A percentile compares a stretch with the other conserved stretches of the same genome.
These are phyloP conservation scores for Chrysina gloriosa DNA, from an alignment of 2,888 invertebrate genomes.

Conservation along the genomic window DNA sequence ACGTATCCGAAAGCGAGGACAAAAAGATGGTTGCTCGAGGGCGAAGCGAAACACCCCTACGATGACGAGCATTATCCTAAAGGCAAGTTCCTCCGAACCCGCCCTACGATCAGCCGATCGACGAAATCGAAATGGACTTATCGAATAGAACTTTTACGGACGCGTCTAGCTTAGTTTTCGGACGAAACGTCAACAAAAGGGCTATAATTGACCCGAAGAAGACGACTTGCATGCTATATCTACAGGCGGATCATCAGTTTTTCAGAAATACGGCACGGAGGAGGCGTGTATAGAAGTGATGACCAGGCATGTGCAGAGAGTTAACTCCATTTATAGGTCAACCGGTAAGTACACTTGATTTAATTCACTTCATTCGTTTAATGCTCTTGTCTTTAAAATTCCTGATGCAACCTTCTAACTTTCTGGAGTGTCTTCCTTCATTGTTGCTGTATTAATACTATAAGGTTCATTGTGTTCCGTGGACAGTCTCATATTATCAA, in stretches of 20 bases:
- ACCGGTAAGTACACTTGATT: conserved; percentile 72
- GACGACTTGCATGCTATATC: conserved; percentile 93
- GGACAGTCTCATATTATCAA: no score
- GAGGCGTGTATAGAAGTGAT: conserved; percentile 96
- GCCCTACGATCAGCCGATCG: conserved; percentile 61
- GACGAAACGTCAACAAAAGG: conserved; percentile 72
- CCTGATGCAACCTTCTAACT: no score
- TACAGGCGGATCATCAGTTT: conserved; percentile 97
- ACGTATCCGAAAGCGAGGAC: conserved; percentile 60
- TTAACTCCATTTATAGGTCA: conserved; percentile 87
- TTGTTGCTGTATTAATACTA: no score
- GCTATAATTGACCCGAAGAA: conserved; percentile 86
- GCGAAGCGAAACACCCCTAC: conserved; percentile 66
- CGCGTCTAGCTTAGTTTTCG: conserved; percentile 66
- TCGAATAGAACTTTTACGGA: conserved; percentile 57
- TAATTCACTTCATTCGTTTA: no score
- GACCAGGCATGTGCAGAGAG: conserved; percentile 93
- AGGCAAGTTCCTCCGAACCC: conserved; percentile 66
- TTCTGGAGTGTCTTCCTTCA: no score
- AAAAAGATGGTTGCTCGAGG: conserved; percentile 78
- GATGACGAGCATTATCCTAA: conserved; percentile 65
- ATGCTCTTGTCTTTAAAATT: no score
- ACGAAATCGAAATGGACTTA: conserved; percentile 59
- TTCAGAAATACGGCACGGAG: conserved; percentile 92
- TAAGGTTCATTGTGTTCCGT: no score